Percentiles rank a stretch among this genome's conserved stretches.
Conservation (phyloP, 92 coral and sea anemone species). For the Blastomussa wellsi region DNA sequence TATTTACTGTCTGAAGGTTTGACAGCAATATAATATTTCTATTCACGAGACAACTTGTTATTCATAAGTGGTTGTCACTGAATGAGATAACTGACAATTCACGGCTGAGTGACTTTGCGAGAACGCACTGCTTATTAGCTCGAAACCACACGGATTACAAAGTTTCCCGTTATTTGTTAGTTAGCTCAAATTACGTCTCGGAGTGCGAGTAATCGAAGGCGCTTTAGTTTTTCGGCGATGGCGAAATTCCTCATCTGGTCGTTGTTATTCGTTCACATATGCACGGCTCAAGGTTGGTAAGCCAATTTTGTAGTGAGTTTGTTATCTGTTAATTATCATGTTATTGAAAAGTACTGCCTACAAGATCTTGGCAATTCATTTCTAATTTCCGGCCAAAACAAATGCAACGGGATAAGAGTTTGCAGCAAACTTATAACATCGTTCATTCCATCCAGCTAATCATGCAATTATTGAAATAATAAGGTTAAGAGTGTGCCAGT, state of each 20-base stretch:
- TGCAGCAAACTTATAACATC: neutral
- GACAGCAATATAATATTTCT: neutral
- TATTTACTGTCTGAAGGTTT: neutral
- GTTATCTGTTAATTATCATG: neutral
- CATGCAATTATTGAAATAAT: too few species aligned
- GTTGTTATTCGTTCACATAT: slow-evolving; percentile 9
- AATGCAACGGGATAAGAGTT: neutral
- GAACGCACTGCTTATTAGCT: neutral
- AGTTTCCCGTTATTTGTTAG: neutral
- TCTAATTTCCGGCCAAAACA: neutral
- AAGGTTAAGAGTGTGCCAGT: neutral
- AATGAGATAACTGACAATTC: neutral
- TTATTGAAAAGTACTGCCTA: neutral
- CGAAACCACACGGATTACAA: neutral
- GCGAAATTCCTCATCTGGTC: neutral
- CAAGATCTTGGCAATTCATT: neutral
- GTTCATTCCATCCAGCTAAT: neutral
- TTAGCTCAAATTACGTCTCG: neutral
- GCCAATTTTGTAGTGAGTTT: neutral
- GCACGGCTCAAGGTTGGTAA: slow-evolving; percentile 22
- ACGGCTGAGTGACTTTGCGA: neutral
- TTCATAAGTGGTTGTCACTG: neutral
- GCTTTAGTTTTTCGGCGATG: neutral
- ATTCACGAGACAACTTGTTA: neutral
- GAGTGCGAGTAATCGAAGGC: slow-evolving; percentile 1